Evolutionary conservation across 2,113 vertebrate species (phyloP).

Genomic region (Emydura subglobosa): DNA sequence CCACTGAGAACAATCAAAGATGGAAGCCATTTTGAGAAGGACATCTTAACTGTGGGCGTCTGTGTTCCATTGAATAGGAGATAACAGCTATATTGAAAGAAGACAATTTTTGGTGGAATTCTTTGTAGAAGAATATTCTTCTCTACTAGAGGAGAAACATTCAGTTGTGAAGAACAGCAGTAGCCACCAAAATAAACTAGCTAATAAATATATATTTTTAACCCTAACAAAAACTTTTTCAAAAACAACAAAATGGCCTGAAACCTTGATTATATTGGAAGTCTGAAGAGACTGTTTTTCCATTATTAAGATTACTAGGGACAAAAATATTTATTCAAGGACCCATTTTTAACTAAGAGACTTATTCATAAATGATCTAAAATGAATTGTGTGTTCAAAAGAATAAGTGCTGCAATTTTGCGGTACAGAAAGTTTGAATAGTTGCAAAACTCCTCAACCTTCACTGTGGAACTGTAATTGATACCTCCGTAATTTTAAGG

Average conservation of each 20-base stretch:
- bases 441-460: neutral
- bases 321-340: neutral
- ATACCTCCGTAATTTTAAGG: neutral
- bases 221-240: neutral
- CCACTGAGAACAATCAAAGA: neutral
- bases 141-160: neutral
- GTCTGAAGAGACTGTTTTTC: neutral
- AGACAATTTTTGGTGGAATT: neutral
- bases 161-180: neutral
- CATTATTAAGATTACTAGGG: neutral
- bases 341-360: neutral
- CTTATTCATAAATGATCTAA: neutral
- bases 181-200: neutral
- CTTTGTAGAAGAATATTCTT: neutral
- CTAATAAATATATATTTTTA: neutral
- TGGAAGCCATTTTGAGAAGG: neutral
- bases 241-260: neutral
- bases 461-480: neutral
- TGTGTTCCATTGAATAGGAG: neutral
- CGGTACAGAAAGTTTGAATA: neutral
- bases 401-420: neutral
- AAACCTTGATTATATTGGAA: neutral
- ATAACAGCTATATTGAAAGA: neutral
- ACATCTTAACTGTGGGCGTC: neutral
- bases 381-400: neutral